Percentiles rank a stretch among this genome's conserved stretches.
phyloP scores from a whole-genome alignment of 2,797 vertebrate species.

The Esox masquinongy region DNA sequence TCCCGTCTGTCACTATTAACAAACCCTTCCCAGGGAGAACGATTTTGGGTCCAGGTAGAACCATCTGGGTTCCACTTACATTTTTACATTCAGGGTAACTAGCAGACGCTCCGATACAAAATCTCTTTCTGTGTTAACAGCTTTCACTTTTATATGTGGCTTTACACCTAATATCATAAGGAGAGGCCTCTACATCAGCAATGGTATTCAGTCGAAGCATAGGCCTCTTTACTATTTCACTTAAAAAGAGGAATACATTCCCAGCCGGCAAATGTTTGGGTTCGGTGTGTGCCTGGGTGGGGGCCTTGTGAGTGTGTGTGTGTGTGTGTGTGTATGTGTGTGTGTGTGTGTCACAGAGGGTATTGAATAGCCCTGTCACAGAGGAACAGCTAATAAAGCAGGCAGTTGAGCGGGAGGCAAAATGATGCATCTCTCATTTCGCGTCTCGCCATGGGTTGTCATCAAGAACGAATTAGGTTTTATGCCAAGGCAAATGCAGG shows the following conservation, averaged over 20 bases:
- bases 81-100: no score
- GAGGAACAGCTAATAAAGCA: conserved; percentile 66
- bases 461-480: conserved; percentile 72
- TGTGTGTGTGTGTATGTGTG: not conserved
- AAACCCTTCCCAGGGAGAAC: no score
- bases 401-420: conserved; percentile 41
- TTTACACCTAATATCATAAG: no score
- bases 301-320: conserved; percentile 8
- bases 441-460: conserved; percentile 59
- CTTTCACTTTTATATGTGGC: no score
- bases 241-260: conserved; percentile 62
- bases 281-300: conserved; percentile 24
- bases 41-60: no score
- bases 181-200: conserved; percentile 23
- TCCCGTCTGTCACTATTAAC: no score
- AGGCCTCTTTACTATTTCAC: conserved; percentile 44
- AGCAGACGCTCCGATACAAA: no score
- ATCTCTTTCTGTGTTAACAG: no score
- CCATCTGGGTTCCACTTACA: no score
- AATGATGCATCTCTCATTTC: conserved; percentile 69
- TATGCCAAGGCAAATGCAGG: conserved; percentile 50
- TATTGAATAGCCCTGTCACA: conserved; percentile 62
- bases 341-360: conserved; percentile 42
- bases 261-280: conserved; percentile 52
- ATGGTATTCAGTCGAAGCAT: conserved; percentile 41